Base-by-base conservation (phyloP, 1,140 invertebrate species). In the Drosophila leontia region DNA sequence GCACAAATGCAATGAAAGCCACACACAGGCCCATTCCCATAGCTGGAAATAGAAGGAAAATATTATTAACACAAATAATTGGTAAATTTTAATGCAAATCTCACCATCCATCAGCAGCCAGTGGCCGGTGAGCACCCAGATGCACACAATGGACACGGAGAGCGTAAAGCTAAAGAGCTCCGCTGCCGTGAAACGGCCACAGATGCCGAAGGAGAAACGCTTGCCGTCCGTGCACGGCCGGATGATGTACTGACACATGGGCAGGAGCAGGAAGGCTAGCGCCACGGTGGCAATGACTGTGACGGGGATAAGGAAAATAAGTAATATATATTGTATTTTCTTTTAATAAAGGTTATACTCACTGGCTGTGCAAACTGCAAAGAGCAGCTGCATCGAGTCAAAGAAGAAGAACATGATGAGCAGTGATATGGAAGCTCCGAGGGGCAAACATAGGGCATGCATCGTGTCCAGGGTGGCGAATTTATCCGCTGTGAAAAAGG, bases 361-460 rank as follows among this genome's bases (percentile, higher is more conserved):
- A 99, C 98, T 97, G 91, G 98, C 98, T 91, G 98, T 99, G 93
- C 98, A 99, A 83, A 99, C 97, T 56, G 98, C 98, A 94, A 99
- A 99, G 7, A 99, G 95, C 94, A 99, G 96, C 94, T 99, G 98
- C 96, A 99, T 98, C 59, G 98, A 99, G 94, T 99, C 98, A 92
- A 99, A 99, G 93, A 99, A 99, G 94, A 99, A 98, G 93, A 99
- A 99, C 98, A 99, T 99, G 72, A 99, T 96, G 19, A 99, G 95
- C 63, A 99, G 94, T 60, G 98, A 99, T 81, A 99, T 96, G 64
- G 98, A 99, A 82, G 98, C 98, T 91, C 98, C 98, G 55, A 99
- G 95, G 60, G 98, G 98, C 92, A 99, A 95, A 94, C 98, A 99
- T 80, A 99, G 95, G 75, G 98, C 98, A 93, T 99, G 98, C 96